Conservation (phyloP, 37 sponge, comb jelly and placozoan species). For the Lycopodina hypogea region DNA sequence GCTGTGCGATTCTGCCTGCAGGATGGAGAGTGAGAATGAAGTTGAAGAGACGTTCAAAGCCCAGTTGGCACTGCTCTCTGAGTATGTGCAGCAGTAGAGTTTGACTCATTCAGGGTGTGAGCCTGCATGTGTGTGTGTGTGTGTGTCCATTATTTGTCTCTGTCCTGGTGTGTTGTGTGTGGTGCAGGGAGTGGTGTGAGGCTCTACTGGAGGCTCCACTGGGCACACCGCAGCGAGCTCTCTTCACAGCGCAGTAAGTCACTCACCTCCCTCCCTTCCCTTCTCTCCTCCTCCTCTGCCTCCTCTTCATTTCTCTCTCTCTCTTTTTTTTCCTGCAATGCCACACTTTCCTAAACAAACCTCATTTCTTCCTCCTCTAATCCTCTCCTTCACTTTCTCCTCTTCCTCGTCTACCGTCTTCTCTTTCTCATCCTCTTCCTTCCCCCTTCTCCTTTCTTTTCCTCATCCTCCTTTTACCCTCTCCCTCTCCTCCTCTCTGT, state of each 20-base stretch:
- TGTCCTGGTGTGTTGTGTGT: not conserved
- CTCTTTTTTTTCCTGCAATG: not conserved
- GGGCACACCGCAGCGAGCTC: constrained; percentile 53
- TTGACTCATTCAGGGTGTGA: too few relatives aligned
- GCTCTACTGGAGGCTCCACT: constrained; percentile 39
- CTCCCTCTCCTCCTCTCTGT: too few relatives aligned
- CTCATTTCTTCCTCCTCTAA: too few relatives aligned
- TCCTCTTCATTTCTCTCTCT: not conserved
- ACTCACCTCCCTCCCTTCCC: not conserved
- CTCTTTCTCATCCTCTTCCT: too few relatives aligned
- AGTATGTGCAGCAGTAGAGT: constrained; percentile 20
- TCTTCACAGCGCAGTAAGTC: constrained; percentile 44
- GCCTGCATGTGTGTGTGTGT: not conserved
- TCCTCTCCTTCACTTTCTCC: not conserved
- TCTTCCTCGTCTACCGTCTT: not conserved
- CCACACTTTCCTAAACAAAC: not conserved
- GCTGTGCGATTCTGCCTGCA: constrained; percentile 9
- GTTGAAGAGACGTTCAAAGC: not conserved
- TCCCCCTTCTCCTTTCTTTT: not conserved
- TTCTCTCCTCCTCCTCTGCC: not conserved
- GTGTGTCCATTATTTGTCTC: not conserved
- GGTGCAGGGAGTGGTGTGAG: constrained; percentile 22
- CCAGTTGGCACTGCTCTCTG: constrained; percentile 31
- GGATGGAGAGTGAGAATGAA: not conserved
- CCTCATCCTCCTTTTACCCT: not conserved